phyloP scores from a whole-genome alignment of 2,888 invertebrate genomes.

The Isotomurus palustris region DNA sequence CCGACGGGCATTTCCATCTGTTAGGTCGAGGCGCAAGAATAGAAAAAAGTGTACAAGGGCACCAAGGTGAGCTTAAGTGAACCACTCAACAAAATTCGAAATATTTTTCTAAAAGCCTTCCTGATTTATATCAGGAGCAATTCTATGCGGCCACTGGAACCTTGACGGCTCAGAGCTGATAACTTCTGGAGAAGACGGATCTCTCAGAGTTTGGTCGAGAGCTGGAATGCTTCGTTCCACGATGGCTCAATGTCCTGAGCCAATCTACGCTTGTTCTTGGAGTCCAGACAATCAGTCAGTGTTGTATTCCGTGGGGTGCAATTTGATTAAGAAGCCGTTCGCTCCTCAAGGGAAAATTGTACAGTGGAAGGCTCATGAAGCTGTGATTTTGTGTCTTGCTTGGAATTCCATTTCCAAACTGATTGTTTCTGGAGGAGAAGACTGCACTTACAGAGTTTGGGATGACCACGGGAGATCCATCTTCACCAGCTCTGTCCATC shows the following conservation, averaged over 20 bases:
- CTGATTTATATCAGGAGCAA: conserved; percentile 59
- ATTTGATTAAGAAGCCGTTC: conserved; percentile 58
- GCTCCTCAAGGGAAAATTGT: conserved; percentile 19
- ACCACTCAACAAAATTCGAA: background rate
- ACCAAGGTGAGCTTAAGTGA: conserved; percentile 57
- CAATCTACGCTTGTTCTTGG: conserved; percentile 81
- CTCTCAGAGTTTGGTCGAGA: conserved; percentile 93
- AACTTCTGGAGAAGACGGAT: conserved; percentile 96
- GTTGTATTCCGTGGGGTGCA: conserved; percentile 56
- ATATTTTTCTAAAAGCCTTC: background rate
- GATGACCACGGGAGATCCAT: conserved; percentile 83
- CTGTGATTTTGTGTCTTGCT: conserved; percentile 68
- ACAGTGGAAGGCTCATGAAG: conserved; percentile 91
- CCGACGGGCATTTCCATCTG: conserved; percentile 62
- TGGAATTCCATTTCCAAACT: conserved; percentile 59
- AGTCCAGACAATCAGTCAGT: conserved; percentile 57
- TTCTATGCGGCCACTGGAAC: conserved; percentile 86
- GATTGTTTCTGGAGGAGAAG: conserved; percentile 64
- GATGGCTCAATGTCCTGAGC: conserved; percentile 72
- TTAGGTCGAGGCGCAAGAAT: conserved; percentile 83
- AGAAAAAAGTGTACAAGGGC: conserved; percentile 89
- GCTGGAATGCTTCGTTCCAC: conserved; percentile 90
- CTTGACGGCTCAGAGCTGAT: conserved; percentile 90
- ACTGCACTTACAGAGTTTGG: conserved; percentile 86
- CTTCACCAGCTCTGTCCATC: conserved; percentile 77